Conservation (phyloP, 2,888 invertebrate genomes). For the Drosophila paucipuncta region DNA sequence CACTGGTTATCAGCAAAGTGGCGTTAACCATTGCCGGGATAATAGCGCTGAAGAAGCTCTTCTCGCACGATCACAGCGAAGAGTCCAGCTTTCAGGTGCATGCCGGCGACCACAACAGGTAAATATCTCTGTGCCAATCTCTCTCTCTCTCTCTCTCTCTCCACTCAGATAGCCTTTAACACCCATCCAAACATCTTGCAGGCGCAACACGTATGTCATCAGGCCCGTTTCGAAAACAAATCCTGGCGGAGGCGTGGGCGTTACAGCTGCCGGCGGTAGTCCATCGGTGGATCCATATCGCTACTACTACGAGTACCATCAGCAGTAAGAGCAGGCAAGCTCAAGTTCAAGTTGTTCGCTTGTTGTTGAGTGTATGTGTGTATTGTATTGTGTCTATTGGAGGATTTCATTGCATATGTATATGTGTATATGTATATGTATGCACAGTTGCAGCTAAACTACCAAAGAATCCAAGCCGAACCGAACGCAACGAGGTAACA, state of each 20-base stretch:
- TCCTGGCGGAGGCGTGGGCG: slow-evolving; percentile 59
- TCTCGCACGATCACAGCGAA: slow-evolving; percentile 88
- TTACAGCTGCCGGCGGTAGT: slow-evolving; percentile 74
- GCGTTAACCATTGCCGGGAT: slow-evolving; percentile 90
- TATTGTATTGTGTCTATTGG: neutral
- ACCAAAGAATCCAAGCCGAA: slow-evolving; percentile 68
- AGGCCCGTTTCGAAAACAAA: slow-evolving; percentile 86
- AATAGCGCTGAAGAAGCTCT: slow-evolving; percentile 90
- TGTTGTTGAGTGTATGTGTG: slow-evolving; percentile 26
- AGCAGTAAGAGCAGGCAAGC: slow-evolving; percentile 47
- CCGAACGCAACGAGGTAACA: slow-evolving; percentile 24
- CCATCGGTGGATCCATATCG: slow-evolving; percentile 87
- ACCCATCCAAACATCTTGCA: slow-evolving; percentile 61
- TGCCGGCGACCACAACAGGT: slow-evolving; percentile 89
- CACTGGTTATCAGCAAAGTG: slow-evolving; percentile 90
- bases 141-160: too few relatives aligned
- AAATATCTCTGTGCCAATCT: slow-evolving; percentile 27
- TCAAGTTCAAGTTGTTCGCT: slow-evolving; percentile 6
- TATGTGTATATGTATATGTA: slow-evolving; percentile 19
- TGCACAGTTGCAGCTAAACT: slow-evolving; percentile 62
- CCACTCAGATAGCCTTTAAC: neutral
- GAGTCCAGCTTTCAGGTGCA: slow-evolving; percentile 90
- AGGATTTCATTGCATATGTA: slow-evolving; percentile 3
- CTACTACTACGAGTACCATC: slow-evolving; percentile 87
- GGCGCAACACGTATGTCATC: slow-evolving; percentile 88